phyloP scores from a whole-genome alignment of 2,888 invertebrate genomes.

The Anthrax anthrax region DNA sequence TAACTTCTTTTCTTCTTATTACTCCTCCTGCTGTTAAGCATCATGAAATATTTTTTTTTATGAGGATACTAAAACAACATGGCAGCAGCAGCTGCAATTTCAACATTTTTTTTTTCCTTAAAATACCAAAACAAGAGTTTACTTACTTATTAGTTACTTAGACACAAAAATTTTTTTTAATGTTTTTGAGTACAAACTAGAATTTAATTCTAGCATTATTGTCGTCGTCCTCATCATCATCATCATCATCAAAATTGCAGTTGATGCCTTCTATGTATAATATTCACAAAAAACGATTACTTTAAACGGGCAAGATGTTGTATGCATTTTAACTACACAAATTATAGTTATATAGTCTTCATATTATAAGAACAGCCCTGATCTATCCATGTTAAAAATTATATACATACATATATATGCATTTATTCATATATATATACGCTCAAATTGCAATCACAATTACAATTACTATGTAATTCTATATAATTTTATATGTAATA shows the following conservation, averaged over 20 bases:
- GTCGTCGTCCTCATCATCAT: background rate
- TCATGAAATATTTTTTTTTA: background rate
- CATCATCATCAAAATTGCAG: background rate
- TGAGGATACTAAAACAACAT: background rate
- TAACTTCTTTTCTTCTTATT: background rate
- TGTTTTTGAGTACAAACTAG: background rate
- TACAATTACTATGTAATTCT: no score
- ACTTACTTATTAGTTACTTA: no score
- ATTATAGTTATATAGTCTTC: no score
- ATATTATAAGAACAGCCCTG: no score
- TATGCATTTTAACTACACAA: background rate
- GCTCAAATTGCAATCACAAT: no score
- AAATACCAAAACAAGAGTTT: background rate
- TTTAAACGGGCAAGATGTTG: slow-evolving; percentile 2
- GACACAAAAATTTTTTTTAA: no score
- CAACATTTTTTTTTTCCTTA: background rate
- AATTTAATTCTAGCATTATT: background rate
- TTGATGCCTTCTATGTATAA: background rate
- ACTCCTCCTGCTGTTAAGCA: background rate
- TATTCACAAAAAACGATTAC: slow-evolving; percentile 1
- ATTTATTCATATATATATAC: no score
- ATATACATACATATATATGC: slow-evolving; percentile 1
- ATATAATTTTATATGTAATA: no score
- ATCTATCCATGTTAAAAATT: no score
- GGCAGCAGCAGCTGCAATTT: background rate